These are phyloP conservation scores for Melanotaenia nigrans DNA, from an alignment of 2,797 vertebrate genomes.

Conservation along the genomic window DNA sequence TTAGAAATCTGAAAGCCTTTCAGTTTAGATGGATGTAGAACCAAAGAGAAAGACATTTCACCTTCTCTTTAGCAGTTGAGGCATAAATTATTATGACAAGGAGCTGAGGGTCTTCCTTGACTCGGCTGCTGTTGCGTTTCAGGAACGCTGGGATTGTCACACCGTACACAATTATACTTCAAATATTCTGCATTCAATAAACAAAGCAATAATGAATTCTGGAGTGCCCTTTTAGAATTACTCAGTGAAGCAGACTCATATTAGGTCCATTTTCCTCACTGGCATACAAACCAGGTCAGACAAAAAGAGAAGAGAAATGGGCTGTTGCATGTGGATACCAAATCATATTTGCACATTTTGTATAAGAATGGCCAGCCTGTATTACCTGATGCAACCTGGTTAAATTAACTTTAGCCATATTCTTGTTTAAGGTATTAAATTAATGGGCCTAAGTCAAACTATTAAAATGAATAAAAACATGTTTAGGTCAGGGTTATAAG, in stretches of 20 bases:
- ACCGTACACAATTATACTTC: background rate
- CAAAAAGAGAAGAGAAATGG: constrained; percentile 52
- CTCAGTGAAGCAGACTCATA: constrained; percentile 62
- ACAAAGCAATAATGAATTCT: constrained; percentile 2
- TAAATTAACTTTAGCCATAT: background rate
- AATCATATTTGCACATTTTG: constrained; percentile 12
- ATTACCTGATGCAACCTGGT: background rate
- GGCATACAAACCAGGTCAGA: constrained; percentile 75
- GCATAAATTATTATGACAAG: background rate
- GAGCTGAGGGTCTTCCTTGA: background rate
- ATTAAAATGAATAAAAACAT: background rate
- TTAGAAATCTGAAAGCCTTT: background rate
- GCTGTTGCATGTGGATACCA: constrained; percentile 31
- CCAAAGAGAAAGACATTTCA: background rate
- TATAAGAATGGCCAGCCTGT: background rate
- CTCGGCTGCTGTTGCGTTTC: no score
- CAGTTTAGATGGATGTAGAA: background rate
- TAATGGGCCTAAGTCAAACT: background rate
- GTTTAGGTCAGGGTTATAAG: background rate
- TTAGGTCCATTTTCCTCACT: constrained; percentile 56
- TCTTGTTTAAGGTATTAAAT: background rate
- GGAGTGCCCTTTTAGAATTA: constrained; percentile 22
- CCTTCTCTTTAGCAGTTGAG: background rate
- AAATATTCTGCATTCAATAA: background rate
- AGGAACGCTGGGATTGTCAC: background rate